These are phyloP conservation scores for Amorpha juglandis DNA, from an alignment of 2,888 invertebrate genomes.

Conservation along the genomic window DNA sequence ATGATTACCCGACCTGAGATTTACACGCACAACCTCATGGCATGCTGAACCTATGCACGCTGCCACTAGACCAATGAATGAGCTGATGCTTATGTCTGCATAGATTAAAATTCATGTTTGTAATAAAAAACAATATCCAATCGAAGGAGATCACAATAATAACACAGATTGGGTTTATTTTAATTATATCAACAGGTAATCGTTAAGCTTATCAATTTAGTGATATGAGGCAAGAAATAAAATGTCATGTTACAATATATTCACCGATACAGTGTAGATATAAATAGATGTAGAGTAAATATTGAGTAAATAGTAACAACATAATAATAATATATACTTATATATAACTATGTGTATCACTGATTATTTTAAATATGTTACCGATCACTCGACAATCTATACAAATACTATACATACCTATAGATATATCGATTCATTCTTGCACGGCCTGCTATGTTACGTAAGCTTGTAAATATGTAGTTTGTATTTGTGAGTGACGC, in stretches of 20 bases:
- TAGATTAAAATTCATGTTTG: no score
- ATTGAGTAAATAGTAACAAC: not conserved
- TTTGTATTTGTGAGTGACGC: no score
- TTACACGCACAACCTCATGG: no score
- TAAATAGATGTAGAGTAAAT: not conserved
- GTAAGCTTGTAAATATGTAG: no score
- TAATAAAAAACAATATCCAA: not conserved
- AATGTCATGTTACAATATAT: not conserved
- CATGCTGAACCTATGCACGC: no score
- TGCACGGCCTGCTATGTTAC: no score
- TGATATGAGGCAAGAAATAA: constrained; percentile 6
- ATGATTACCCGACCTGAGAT: no score
- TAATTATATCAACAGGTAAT: not conserved
- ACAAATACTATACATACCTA: not conserved
- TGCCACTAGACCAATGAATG: no score
- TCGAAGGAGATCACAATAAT: not conserved
- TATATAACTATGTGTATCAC: not conserved
- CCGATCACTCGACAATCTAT: constrained; percentile 9
- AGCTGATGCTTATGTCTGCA: no score
- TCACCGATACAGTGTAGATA: not conserved
- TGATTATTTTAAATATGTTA: not conserved
- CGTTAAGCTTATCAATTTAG: not conserved
- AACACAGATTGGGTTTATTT: constrained; percentile 3
- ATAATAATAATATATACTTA: not conserved
- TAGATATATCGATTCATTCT: not conserved